Percentiles rank a stretch among this genome's conserved stretches.
phyloP scores from a whole-genome alignment of 2,888 invertebrate species.

The Caenorhabditis macrosperma region DNA sequence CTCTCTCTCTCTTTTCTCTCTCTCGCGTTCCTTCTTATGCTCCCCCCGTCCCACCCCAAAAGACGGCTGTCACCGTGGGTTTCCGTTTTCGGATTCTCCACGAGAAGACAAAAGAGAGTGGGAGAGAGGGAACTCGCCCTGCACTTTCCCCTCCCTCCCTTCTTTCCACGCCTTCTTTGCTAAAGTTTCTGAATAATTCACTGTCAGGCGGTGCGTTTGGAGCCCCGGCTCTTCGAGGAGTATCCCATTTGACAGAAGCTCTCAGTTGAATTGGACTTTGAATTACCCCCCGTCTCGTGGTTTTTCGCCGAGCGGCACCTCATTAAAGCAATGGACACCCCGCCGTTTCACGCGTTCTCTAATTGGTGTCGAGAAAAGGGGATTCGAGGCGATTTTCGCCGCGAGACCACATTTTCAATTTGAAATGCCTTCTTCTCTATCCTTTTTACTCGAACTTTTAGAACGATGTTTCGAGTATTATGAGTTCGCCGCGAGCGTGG shows the following conservation, averaged over 20 bases:
- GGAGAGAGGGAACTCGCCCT: background rate
- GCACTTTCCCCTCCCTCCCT: background rate
- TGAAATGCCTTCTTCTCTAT: too few relatives aligned
- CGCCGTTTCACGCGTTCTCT: slow-evolving; percentile 17
- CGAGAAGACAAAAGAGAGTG: too few relatives aligned
- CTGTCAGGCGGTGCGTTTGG: slow-evolving; percentile 1
- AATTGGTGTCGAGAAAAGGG: slow-evolving; percentile 24
- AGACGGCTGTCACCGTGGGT: slow-evolving; percentile 10
- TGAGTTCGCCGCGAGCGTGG: too few relatives aligned
- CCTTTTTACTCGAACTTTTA: too few relatives aligned
- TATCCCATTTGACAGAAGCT: background rate
- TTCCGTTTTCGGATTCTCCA: background rate
- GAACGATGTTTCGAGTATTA: too few relatives aligned
- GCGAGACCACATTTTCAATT: too few relatives aligned
- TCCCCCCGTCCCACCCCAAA: background rate
- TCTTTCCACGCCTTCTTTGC: slow-evolving; percentile 29
- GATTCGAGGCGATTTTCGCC: slow-evolving; percentile 18
- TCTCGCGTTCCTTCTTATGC: background rate
- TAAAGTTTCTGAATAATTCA: slow-evolving; percentile 53
- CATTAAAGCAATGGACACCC: slow-evolving; percentile 47
- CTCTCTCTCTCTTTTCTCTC: background rate
- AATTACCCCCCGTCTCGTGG: background rate
- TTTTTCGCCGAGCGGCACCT: slow-evolving; percentile 5
- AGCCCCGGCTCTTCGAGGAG: background rate
- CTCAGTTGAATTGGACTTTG: slow-evolving; percentile 18